phyloP scores from a whole-genome alignment of 2,888 invertebrate species.

The Boloria euphrosyne region DNA sequence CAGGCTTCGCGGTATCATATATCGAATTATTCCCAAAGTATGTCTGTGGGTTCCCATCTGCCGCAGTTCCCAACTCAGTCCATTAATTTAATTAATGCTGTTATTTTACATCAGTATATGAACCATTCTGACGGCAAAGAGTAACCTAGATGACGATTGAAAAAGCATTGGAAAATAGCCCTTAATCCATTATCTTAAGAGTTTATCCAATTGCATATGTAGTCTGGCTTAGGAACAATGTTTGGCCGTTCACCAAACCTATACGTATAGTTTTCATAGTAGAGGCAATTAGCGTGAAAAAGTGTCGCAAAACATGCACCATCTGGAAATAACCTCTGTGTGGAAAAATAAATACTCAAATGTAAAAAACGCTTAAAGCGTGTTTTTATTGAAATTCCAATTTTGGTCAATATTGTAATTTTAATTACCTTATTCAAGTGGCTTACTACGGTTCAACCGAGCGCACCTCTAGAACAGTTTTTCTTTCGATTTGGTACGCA shows the following conservation, averaged over 20 bases:
- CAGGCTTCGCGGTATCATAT: conserved; percentile 27
- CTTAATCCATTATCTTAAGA: conserved; percentile 25
- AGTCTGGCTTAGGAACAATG: conserved; percentile 32
- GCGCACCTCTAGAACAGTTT: no score
- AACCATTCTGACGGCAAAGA: conserved; percentile 20
- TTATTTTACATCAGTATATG: conserved; percentile 47
- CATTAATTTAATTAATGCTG: conserved; percentile 54
- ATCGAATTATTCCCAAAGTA: conserved; percentile 37
- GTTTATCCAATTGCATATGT: conserved; percentile 7
- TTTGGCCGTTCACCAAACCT: conserved; percentile 44
- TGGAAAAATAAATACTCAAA: conserved; percentile 2
- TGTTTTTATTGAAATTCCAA: no score
- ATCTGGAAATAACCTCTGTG: conserved; percentile 38
- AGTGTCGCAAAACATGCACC: conserved; percentile 44
- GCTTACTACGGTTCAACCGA: no score
- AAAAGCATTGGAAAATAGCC: conserved; percentile 13
- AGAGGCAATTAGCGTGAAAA: conserved; percentile 50
- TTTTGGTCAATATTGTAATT: no score
- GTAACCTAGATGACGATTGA: not conserved
- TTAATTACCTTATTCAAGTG: no score
- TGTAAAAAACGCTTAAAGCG: no score
- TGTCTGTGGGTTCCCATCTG: conserved; percentile 36
- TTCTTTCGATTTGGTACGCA: no score
- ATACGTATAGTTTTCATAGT: conserved; percentile 44
- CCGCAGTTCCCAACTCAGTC: conserved; percentile 44